These are phyloP conservation scores for Globia sparganii DNA, from an alignment of 2,888 invertebrate species.

Conservation along the genomic window DNA sequence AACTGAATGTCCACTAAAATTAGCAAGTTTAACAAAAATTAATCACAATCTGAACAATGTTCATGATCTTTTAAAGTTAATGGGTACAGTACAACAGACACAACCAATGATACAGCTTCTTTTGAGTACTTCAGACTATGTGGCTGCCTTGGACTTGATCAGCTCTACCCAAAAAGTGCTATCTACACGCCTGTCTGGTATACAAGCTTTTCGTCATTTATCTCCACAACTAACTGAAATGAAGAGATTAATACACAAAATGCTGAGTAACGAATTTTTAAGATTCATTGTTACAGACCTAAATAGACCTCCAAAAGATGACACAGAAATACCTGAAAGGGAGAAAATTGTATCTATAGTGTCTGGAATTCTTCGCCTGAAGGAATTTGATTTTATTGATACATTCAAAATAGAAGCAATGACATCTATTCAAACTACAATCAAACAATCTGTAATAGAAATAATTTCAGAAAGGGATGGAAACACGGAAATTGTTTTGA, in stretches of 20 bases:
- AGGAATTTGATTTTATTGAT: conserved; percentile 96
- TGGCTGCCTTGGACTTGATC: conserved; percentile 98
- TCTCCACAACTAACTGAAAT: conserved; percentile 98
- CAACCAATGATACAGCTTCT: conserved; percentile 99
- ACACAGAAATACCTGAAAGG: conserved; percentile 92
- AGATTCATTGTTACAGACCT: conserved; percentile 97
- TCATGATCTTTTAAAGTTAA: conserved; percentile 95
- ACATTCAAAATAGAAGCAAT: conserved; percentile 96
- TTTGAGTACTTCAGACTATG: conserved; percentile 98
- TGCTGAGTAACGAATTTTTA: conserved; percentile 98
- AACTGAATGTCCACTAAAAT: conserved; percentile 94
- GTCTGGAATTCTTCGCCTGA: conserved; percentile 96
- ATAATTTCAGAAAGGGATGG: conserved; percentile 87
- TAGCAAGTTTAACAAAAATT: conserved; percentile 93
- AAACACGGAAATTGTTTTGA: conserved; percentile 85
- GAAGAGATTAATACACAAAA: conserved; percentile 98
- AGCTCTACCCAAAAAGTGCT: conserved; percentile 98
- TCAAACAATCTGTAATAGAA: conserved; percentile 97
- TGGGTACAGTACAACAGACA: conserved; percentile 99
- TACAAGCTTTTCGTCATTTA: conserved; percentile 98
- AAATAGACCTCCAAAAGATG: conserved; percentile 93
- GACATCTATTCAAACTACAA: conserved; percentile 95
- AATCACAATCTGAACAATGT: conserved; percentile 92
- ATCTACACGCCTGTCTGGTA: conserved; percentile 96
- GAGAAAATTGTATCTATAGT: conserved; percentile 97